Percentiles rank a stretch among this genome's conserved stretches.
These are phyloP conservation scores for Euschistus heros DNA, from an alignment of 1,140 invertebrate genomes.

Conservation along the genomic window DNA sequence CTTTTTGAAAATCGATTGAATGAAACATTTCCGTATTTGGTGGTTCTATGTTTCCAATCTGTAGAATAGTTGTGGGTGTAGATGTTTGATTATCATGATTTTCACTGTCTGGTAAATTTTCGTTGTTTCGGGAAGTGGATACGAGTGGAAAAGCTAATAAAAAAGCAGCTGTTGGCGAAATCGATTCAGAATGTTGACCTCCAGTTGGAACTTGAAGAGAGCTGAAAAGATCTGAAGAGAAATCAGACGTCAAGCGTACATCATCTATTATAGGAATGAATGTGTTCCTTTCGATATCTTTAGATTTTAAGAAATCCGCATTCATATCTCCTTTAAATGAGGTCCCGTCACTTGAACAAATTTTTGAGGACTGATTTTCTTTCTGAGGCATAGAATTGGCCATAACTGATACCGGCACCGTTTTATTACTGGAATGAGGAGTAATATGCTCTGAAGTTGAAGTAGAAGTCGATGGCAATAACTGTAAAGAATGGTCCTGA, in stretches of 20 bases:
- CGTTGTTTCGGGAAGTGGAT: slow-evolving; percentile 44
- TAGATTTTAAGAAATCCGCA: not conserved
- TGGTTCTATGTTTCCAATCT: slow-evolving; percentile 48
- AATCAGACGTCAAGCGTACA: slow-evolving; percentile 47
- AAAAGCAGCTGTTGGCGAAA: slow-evolving; percentile 66
- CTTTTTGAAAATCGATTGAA: slow-evolving; percentile 21
- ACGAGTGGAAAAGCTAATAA: slow-evolving; percentile 63
- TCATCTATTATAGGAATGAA: slow-evolving; percentile 37
- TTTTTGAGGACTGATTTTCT: too few species aligned
- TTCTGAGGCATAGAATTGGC: too few species aligned
- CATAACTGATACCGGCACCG: too few species aligned
- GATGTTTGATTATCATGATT: slow-evolving; percentile 39
- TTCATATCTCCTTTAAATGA: not conserved
- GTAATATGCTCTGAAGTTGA: too few species aligned
- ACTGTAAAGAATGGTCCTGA: not conserved
- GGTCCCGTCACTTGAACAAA: not conserved
- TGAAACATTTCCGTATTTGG: slow-evolving; percentile 35
- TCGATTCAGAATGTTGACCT: slow-evolving; percentile 51
- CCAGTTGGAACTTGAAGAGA: slow-evolving; percentile 49
- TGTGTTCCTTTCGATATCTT: slow-evolving; percentile 20
- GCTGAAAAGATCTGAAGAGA: slow-evolving; percentile 62
- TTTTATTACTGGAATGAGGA: too few species aligned
- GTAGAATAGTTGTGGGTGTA: slow-evolving; percentile 46
- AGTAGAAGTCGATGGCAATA: too few species aligned
- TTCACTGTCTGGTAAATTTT: slow-evolving; percentile 44